Base-by-base conservation (phyloP, 2,113 vertebrate genomes). In the Sitta europaea region DNA sequence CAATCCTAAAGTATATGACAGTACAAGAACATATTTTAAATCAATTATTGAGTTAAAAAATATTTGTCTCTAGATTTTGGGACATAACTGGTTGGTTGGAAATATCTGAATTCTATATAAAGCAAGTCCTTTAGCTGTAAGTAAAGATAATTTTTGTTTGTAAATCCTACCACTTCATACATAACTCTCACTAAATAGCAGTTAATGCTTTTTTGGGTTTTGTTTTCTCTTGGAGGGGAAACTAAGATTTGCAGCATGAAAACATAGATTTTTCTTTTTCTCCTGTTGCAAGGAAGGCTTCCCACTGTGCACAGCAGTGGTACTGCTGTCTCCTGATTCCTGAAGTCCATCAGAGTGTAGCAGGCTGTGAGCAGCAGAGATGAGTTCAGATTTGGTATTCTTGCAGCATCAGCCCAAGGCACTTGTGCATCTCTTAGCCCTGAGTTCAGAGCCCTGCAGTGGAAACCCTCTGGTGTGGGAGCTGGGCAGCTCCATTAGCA, bases 401-500 rank as follows among this genome's bases (percentile, higher is more conserved):
- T 59, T 68, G 40, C 11, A 20, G 29, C 29, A 10, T 18, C 19
- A 38, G 28, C 54, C 2, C 1, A 29, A 77, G 50, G 9, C 22
- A 12, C 27, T 16, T 10, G 12, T 12, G 16, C 22, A 1, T 14
- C 58, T 85, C 43, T 48, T 47, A 11, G 31, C 48, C 14, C 12
- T 4, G 1, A 13, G 40, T 3, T 42, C 1, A 1, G 71, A 51
- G 43, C 22, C 22, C 33, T 55, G 18, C 35, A 31, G 47, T 3
- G 73, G 40, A 50, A 36, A 16, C 27, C 22, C 38, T 17, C 48
- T 53, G 53, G 2, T 27, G 5, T 33, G 59, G 82, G 47, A 83
- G 13, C 14, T 61, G 48, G 14, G 31, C 85, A 61, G 31, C 45
- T 71, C 27, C 21, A 3, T 12, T 6, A 50, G 19, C 47, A 43